Percentiles rank a stretch among this genome's conserved stretches.
These are phyloP conservation scores for Poeciliopsis infans DNA, from an alignment of 2,797 vertebrate species.

Conservation along the genomic window DNA sequence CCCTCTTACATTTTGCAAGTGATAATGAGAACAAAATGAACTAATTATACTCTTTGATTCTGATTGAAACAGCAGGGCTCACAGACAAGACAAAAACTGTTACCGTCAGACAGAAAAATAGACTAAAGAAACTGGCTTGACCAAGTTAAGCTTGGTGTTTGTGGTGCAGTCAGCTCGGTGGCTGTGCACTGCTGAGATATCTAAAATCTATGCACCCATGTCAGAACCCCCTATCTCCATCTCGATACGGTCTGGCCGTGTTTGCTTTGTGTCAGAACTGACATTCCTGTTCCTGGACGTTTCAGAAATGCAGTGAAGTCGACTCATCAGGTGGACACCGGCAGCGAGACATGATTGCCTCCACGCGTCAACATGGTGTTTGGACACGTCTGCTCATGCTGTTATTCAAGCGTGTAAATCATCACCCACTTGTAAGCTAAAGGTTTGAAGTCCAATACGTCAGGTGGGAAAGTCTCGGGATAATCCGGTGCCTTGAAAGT, in stretches of 20 bases:
- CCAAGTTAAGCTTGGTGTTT: slow-evolving; percentile 4
- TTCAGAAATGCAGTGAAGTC: slow-evolving; percentile 41
- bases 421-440: not conserved
- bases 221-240: slow-evolving; percentile 18
- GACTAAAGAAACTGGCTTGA: not conserved
- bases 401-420: not conserved
- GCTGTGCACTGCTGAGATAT: slow-evolving; percentile 16
- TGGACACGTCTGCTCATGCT: not conserved
- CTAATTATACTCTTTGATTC: slow-evolving; percentile 58
- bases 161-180: slow-evolving; percentile 9
- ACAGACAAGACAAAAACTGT: slow-evolving; percentile 13
- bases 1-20: slow-evolving; percentile 46
- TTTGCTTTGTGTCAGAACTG: slow-evolving; percentile 21
- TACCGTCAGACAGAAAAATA: slow-evolving; percentile 14
- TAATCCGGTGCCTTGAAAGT: not conserved
- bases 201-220: slow-evolving; percentile 20
- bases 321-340: slow-evolving; percentile 30
- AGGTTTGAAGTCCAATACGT: not conserved
- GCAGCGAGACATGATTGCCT: slow-evolving; percentile 20
- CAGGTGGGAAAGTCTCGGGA: not conserved
- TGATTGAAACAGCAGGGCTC: slow-evolving; percentile 36
- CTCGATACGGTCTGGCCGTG: slow-evolving; percentile 4
- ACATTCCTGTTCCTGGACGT: slow-evolving; percentile 49
- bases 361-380: not conserved
- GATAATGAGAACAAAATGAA: slow-evolving; percentile 61